These are phyloP conservation scores for Pteropus rufus DNA, from an alignment of 2,797 vertebrate species.

Conservation along the genomic window DNA sequence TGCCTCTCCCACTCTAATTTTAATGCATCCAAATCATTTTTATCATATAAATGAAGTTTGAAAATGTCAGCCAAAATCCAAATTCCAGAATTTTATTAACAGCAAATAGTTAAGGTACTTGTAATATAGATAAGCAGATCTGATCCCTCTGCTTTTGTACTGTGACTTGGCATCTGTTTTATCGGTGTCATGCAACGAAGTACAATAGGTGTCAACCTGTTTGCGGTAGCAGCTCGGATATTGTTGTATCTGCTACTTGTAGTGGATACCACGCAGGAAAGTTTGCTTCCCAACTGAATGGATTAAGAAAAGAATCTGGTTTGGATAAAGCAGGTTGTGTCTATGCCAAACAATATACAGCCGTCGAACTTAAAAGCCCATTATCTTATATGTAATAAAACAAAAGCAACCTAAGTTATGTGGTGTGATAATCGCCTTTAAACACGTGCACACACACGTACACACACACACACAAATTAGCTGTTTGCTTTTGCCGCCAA, in stretches of 20 bases:
- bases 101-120: slow-evolving; percentile 13
- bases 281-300: slow-evolving; percentile 5
- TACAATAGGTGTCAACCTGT: not conserved
- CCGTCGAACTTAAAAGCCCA: not conserved
- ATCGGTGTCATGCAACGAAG: not conserved
- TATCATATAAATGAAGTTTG: slow-evolving; percentile 63
- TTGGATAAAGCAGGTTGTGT: slow-evolving; percentile 34
- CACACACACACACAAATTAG: not conserved
- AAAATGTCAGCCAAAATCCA: slow-evolving; percentile 73
- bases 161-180: not conserved
- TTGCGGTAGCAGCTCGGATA: not conserved
- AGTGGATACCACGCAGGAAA: not conserved
- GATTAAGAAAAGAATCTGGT: slow-evolving; percentile 54
- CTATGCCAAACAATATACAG: slow-evolving; percentile 14
- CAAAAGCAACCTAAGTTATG: not conserved
- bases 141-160: not conserved
- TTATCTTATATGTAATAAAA: not conserved
- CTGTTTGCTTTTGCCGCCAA: slow-evolving; percentile 6
- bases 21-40: slow-evolving; percentile 63
- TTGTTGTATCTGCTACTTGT: not conserved
- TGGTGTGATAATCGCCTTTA: not conserved
- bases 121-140: not conserved
- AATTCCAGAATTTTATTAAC: slow-evolving; percentile 57
- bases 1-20: slow-evolving; percentile 52
- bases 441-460: not conserved